A percentile compares a stretch with the other conserved stretches of the same genome.
Evolutionary conservation across 2,888 invertebrate species (phyloP).

Genomic region (Strigamia crassipes): DNA sequence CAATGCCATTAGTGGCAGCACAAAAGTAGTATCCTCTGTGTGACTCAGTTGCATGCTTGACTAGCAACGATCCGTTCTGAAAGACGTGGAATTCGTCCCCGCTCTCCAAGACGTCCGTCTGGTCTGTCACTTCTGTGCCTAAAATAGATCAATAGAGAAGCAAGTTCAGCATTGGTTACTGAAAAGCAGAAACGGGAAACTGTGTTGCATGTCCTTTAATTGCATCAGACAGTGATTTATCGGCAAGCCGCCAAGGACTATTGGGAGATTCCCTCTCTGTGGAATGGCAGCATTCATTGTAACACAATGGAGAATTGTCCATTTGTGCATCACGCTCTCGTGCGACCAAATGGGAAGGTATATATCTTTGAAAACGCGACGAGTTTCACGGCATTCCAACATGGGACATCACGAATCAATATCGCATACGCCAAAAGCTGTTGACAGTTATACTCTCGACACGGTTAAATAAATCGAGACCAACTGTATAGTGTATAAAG

Average conservation of each 20-base stretch:
- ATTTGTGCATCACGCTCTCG: constrained; percentile 24
- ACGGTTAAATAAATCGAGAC: neutral
- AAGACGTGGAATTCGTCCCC: constrained; percentile 50
- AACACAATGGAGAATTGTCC: constrained; percentile 37
- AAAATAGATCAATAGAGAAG: constrained; percentile 26
- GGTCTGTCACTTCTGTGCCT: constrained; percentile 43
- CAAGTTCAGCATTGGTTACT: constrained; percentile 29
- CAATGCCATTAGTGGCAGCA: constrained; percentile 50
- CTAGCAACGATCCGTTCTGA: constrained; percentile 49
- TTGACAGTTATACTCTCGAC: constrained; percentile 32
- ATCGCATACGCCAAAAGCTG: constrained; percentile 18
- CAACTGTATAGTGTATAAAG: neutral
- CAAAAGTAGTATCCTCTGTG: constrained; percentile 50
- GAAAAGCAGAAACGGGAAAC: constrained; percentile 25
- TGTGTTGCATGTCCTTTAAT: constrained; percentile 40
- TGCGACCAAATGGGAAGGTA: constrained; percentile 18
- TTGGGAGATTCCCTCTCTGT: constrained; percentile 17
- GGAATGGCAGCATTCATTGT: constrained; percentile 33
- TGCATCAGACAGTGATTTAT: constrained; percentile 40
- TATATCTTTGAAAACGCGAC: constrained; percentile 37
- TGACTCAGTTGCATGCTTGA: constrained; percentile 48
- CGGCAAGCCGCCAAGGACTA: constrained; percentile 35
- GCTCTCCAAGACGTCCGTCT: constrained; percentile 46
- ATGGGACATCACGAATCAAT: constrained; percentile 29
- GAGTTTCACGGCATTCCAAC: constrained; percentile 28